Evolutionary conservation across 30 jellyfish, hydroid and myxozoan species (phyloP).

Genomic region (Turritopsis rubra): DNA sequence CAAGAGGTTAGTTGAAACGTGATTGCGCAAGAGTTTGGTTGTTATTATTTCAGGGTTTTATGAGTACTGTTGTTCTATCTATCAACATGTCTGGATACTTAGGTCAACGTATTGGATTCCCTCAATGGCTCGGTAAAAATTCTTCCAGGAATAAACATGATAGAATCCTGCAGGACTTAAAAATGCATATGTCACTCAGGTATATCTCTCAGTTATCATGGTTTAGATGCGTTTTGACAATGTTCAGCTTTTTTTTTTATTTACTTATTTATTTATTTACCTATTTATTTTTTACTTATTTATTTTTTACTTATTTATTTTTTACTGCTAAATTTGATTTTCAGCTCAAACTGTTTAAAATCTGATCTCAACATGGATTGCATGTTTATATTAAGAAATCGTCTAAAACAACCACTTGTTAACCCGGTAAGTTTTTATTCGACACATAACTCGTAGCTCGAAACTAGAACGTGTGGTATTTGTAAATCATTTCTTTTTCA

Average conservation of each 20-base stretch:
- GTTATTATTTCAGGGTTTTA: slow-evolving; percentile 56
- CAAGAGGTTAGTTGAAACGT: too few species aligned
- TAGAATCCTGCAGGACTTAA: slow-evolving; percentile 78
- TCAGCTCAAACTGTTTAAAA: slow-evolving; percentile 60
- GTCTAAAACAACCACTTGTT: slow-evolving; percentile 51
- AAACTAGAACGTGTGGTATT: too few species aligned
- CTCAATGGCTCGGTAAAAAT: slow-evolving; percentile 97
- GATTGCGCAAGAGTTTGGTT: too few species aligned
- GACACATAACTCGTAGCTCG: too few species aligned
- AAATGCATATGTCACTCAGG: slow-evolving; percentile 86
- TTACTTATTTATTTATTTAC: too few species aligned
- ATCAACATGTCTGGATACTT: slow-evolving; percentile 78
- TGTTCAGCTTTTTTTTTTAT: too few species aligned
- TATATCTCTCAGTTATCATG: too few species aligned
- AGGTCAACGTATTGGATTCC: slow-evolving; percentile 77
- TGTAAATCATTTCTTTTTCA: background rate
- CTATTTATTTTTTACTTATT: too few species aligned
- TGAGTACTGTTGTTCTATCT: slow-evolving; percentile 83
- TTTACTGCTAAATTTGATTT: background rate
- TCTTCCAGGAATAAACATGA: slow-evolving; percentile 78
- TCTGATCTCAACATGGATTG: slow-evolving; percentile 81
- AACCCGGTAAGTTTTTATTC: slow-evolving; percentile 59
- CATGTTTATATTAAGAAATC: slow-evolving; percentile 45
- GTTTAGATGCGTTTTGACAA: too few species aligned
- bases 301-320: too few species aligned